Evolutionary conservation across 1,140 invertebrate species (phyloP), one percentile per base, ranked within the genome.

Genomic region (Eurosta solidaginis): DNA sequence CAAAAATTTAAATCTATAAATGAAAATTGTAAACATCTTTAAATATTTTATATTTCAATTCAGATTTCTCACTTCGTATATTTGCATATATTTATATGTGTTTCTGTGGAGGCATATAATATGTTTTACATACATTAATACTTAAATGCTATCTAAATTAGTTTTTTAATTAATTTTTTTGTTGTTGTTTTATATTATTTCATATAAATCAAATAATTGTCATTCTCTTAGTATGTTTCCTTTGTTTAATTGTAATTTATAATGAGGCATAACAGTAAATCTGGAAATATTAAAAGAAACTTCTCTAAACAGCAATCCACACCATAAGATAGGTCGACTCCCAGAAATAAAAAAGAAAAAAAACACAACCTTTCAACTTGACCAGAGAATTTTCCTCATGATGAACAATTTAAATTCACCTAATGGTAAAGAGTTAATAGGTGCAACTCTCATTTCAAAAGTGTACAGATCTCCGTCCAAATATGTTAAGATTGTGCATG

Each of bases 31-130:
- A 22, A 68, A 40, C 22, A 68, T 68, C 40, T 68, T 68, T 40
- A 36, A 68, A 68, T 68, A 68, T 42, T 40, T 68, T 68, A 68
- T 68, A 68, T 68, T n/a, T 68, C 59, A 68, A 68, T 68, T n/a
- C 54, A 59, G 54, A 33, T 59, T 54, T 59, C 29, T 59, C 27
- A 27, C 33, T 59, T 59, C 54, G 29, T 59, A 59, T n/a, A 29
- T 59, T 59, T 59, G 54, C 54, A 59, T 59, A 59, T 59, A 59
- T 59, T 59, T 59, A 59, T 59, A 59, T 59, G 27, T 59, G 54
- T 17, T 59, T 59, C 29, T 59, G n/a, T 33, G 33, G 54, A 59
- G 54, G 54, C 54, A 68, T 68, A 20, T 40, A 68, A 52, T 52
- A n/a, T n/a, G n/a, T n/a, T n/a, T 25, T 17, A 40, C 40, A 68